Evolutionary conservation across 2,888 invertebrate genomes (phyloP), one percentile per base, ranked within the genome.

Genomic region (Pachliopta kotzebuea): DNA sequence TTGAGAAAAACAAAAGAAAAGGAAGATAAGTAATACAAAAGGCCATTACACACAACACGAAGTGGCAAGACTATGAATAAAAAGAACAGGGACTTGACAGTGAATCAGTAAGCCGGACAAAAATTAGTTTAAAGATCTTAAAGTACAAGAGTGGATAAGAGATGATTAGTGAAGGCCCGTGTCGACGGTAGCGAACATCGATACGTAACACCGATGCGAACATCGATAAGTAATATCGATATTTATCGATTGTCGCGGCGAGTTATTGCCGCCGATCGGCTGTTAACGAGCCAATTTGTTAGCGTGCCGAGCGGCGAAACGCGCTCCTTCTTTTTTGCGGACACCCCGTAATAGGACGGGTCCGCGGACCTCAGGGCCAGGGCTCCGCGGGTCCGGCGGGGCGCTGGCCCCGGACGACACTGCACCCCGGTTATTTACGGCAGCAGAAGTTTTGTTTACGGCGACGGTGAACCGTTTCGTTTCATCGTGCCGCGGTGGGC

Each of bases 211-310:
- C 83, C 82, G 81, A 84, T 85, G 72, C 77, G 68, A 72, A 72
- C 81, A 81, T 84, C 84, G 82, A 83, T 83, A 78, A 71, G 68
- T 76, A 80, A 80, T 81, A 82, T 83, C 82, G 81, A 84, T 85
- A 84, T 84, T 86, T 86, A 85, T 84, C 83, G 83, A 80, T 75
- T 81, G 80, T 80, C 79, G 77, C 78, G 69, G 76, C 82, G 80
- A 86, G 83, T 87, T 88, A 88, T 85, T 80, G 83, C 81, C 78
- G 72, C 73, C 76, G 88, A 87, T 87, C 78, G 76, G 70, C 72
- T 80, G 88, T 88, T 88, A 88, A 86, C 84, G 80, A 84, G 81
- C 80, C 84, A 88, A 88, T 88, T 88, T 88, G 88, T 88, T 85
- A 84, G 81, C 81, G 76, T 68, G 57, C 45, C 61, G 42, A 18